Conservation (phyloP, 2,888 invertebrate genomes). For the Venusia cambrica region DNA sequence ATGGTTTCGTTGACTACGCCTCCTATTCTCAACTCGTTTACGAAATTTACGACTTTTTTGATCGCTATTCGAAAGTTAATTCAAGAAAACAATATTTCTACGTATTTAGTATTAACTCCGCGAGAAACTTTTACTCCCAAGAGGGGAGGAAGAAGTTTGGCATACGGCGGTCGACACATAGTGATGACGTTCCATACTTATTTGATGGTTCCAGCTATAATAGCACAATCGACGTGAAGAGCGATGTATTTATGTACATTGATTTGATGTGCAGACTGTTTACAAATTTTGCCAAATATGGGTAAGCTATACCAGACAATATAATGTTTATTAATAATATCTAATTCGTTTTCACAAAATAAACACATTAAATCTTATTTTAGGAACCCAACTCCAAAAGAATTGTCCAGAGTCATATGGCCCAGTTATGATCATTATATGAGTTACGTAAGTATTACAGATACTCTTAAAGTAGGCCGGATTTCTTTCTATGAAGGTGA, state of each 20-base stretch:
- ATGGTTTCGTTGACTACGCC: constrained; percentile 6
- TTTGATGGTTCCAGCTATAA: constrained; percentile 15
- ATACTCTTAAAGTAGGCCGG: too few species aligned
- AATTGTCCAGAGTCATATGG: too few species aligned
- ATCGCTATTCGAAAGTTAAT: constrained; percentile 8
- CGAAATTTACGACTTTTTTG: constrained; percentile 15
- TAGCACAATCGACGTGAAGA: constrained; percentile 8
- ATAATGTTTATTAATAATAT: too few species aligned
- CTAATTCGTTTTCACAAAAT: too few species aligned
- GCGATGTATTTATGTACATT: constrained; percentile 15
- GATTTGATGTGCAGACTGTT: constrained; percentile 16
- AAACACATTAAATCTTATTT: too few species aligned
- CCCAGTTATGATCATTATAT: too few species aligned
- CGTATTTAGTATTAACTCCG: constrained; percentile 14
- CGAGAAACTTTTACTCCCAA: constrained; percentile 17
- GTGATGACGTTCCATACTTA: constrained; percentile 19
- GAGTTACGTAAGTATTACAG: too few species aligned
- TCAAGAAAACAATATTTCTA: constrained; percentile 15
- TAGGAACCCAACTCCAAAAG: too few species aligned
- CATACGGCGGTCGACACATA: constrained; percentile 17
- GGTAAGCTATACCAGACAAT: too few species aligned
- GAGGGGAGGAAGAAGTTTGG: constrained; percentile 11
- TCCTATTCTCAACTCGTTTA: constrained; percentile 10
- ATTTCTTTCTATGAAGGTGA: too few species aligned
- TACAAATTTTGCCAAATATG: constrained; percentile 41